These are phyloP conservation scores for Zaprionus inermis DNA, from an alignment of 1,140 invertebrate species.

Conservation along the genomic window DNA sequence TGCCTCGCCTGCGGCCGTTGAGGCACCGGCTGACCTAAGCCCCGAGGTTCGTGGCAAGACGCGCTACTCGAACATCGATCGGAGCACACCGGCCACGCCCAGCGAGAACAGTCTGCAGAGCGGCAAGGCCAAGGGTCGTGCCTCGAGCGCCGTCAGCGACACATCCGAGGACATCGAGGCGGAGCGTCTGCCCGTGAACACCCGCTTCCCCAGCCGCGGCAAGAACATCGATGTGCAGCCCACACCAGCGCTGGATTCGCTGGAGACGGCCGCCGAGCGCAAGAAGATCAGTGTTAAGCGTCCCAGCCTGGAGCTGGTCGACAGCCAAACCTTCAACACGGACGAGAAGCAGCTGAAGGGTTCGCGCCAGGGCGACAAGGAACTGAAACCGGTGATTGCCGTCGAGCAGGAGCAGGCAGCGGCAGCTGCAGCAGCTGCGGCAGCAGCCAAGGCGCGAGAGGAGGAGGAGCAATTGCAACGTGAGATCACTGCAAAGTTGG, in stretches of 20 bases:
- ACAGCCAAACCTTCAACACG: constrained; percentile 91
- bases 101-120: constrained; percentile 85
- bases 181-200: constrained; percentile 90
- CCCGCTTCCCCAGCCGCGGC: constrained; percentile 90
- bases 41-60: constrained; percentile 84
- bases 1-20: constrained; percentile 51
- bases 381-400: constrained; percentile 72
- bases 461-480: constrained; percentile 15
- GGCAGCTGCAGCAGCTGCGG: constrained; percentile 53
- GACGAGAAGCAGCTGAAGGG: constrained; percentile 86
- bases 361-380: constrained; percentile 71
- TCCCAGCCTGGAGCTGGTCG: constrained; percentile 90
- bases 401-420: constrained; percentile 69
- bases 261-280: constrained; percentile 84
- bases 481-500: constrained; percentile 64
- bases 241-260: constrained; percentile 72
- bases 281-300: constrained; percentile 85
- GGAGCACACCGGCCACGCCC: constrained; percentile 85
- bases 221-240: constrained; percentile 81
- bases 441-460: constrained; percentile 57
- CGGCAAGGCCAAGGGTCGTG: constrained; percentile 84
- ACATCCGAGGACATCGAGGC: constrained; percentile 86
- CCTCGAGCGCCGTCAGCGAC: constrained; percentile 54
- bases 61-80: constrained; percentile 89
- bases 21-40: constrained; percentile 33